These are phyloP conservation scores for Drosophila ezoana DNA, from an alignment of 2,888 invertebrate species.

Conservation along the genomic window DNA sequence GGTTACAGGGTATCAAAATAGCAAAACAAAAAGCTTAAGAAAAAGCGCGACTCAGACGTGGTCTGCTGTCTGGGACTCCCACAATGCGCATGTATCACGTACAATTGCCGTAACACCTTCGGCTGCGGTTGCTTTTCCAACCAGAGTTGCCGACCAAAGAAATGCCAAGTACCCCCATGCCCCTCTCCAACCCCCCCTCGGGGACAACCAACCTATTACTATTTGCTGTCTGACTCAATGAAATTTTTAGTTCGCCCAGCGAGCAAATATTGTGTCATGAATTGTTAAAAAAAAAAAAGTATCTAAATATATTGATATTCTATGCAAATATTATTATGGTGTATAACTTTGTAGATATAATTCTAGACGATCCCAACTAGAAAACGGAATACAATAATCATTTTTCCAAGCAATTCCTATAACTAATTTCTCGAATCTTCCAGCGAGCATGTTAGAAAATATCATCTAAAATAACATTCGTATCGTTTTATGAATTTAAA, in stretches of 20 bases:
- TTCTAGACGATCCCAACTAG: too few species aligned
- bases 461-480: too few species aligned
- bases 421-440: too few species aligned
- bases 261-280: constrained; percentile 22
- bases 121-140: constrained; percentile 20
- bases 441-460: too few species aligned
- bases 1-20: not conserved
- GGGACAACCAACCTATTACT: not conserved
- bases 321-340: too few species aligned
- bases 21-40: constrained; percentile 10
- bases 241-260: constrained; percentile 35
- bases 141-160: constrained; percentile 9
- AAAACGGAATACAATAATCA: too few species aligned
- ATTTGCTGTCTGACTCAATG: constrained; percentile 53
- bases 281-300: too few species aligned
- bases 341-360: too few species aligned
- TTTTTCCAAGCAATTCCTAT: too few species aligned
- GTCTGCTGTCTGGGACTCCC: constrained; percentile 14
- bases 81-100: constrained; percentile 21
- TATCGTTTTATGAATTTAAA: too few species aligned
- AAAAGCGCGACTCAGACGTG: constrained; percentile 14
- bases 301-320: too few species aligned
- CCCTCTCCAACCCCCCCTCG: not conserved
- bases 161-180: constrained; percentile 6
- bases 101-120: constrained; percentile 51